These are phyloP conservation scores for Hapalemur alaotrensis DNA, from an alignment of 2,797 vertebrate genomes.

Conservation along the genomic window DNA sequence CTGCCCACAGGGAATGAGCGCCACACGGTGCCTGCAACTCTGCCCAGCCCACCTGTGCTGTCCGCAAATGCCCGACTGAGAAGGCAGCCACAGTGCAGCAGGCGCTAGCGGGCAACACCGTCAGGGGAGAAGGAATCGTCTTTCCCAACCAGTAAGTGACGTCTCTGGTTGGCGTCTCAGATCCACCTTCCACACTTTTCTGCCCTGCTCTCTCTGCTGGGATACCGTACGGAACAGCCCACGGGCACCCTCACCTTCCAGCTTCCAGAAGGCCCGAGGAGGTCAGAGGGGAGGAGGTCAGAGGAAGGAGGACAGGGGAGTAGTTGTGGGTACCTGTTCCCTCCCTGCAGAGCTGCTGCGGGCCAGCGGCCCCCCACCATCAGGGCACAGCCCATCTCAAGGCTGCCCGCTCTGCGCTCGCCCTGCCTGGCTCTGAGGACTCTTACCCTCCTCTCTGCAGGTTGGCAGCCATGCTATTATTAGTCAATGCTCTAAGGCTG, in stretches of 20 bases:
- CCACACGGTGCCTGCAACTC: rapidly evolving
- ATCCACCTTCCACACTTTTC: not conserved
- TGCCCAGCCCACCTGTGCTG: not conserved
- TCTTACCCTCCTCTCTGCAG: not conserved
- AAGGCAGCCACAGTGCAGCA: not conserved
- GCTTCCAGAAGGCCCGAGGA: not conserved
- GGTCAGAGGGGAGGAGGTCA: not conserved
- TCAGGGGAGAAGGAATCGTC: not conserved
- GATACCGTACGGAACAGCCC: rapidly evolving
- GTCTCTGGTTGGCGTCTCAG: not conserved
- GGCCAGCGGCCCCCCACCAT: not conserved
- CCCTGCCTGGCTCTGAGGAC: not conserved
- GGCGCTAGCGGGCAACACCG: rapidly evolving
- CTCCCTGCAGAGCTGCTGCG: not conserved
- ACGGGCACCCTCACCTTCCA: not conserved
- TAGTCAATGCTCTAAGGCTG: not conserved
- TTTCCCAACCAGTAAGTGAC: not conserved
- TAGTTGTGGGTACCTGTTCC: not conserved
- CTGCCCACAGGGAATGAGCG: not conserved
- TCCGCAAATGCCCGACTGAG: rapidly evolving
- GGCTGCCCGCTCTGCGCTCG: rapidly evolving
- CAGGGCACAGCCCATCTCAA: not conserved
- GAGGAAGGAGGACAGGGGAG: not conserved
- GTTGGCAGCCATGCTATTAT: not conserved
- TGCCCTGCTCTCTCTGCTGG: not conserved